Base-by-base conservation (phyloP, 2,888 invertebrate species). In the Gerosis bhagava region DNA sequence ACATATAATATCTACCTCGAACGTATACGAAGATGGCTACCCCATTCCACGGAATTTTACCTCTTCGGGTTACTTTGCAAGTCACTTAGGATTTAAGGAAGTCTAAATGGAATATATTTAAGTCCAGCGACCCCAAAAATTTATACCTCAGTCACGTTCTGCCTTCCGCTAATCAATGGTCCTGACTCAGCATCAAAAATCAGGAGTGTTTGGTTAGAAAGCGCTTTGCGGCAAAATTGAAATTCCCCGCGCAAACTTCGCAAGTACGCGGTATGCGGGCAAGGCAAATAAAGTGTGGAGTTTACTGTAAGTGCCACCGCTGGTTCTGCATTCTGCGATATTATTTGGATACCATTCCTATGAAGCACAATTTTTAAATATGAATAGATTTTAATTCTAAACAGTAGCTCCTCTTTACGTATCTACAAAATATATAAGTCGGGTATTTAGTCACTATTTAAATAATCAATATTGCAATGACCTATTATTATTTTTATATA, bases 161-260 rank as follows among this genome's bases (percentile, higher is more conserved):
- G 29, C 22, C 36, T 45, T 45, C 31, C 35, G 48, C 41, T 49
- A 51, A 51, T 51, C 51, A 49, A 51, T 45, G 45, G 41, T 36
- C 21, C 36, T 44, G 51, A 41, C 16, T 48, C 48, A 51, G 48
- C 48, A 41, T 32, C 37, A 51, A 41, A 51, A 49, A 54, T 41
- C 36, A 43, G 51, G 34, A 28, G 31, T 50, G 37, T 45, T 45
- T 45, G 45, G 37, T 37, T 37, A 25, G 37, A 31, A 31, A 24
- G 31, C 10, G 22, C 25, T 45, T 45, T 17, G 45, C 13, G 44
- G 37, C n/a, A 5, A 39, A 39, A 45, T 45, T 45, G 37, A 45
- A 32, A 45, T 45, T 45, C 37, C 24, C 29, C 31, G 24, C 31
- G 29, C 36, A 36, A 44, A 36, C 32, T 45, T 24, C 22, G 24